Base-by-base conservation (phyloP, 2,888 invertebrate species). In the Sarcophaga variegata region DNA sequence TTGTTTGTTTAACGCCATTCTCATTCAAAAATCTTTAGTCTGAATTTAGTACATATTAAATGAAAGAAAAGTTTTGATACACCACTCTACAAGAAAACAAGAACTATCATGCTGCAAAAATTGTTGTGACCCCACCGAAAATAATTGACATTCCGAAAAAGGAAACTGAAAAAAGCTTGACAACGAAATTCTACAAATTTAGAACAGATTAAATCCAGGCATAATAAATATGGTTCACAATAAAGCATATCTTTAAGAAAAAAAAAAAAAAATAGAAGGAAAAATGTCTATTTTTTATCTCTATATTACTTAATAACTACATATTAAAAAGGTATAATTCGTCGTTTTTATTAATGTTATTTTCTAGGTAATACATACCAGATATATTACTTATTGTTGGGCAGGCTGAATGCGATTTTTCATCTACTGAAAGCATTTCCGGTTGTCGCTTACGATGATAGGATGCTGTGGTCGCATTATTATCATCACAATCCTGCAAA, bases 401-500 rank as follows among this genome's bases (percentile, higher is more conserved):
- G 59, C 85, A 81, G 10, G 77, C 79, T 22, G 81, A 85, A 60
- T 78, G 74, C n/a, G 85, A 83, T 45, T 87, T 87, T 37, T 85
- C 85, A 54, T 85, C 77, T 17, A 81, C 37, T 45, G 66, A 45
- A 20, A 72, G 63, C 0, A 63, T 66, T 17, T 75, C 66, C 47
- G 80, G n/a, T n/a, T 37, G 54, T 3, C 20, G 59, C 25, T 70
- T 82, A 62, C 60, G 70, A n/a, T 71, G 47, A 59, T 69, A 76
- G 0, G 81, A 75, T 5, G 79, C 37, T 2, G 67, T 76, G 25
- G 75, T 76, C 4, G 75, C 71, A 59, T 76, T 84, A 27, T 80
- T 70, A 71, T 84, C 84, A 62, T 84, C 84, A 88, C 87, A 83
- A 88, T 88, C 85, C 88, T 89, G 47, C 86, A 86, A 85, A 86